Percentiles rank a stretch among this genome's conserved stretches.
These are phyloP conservation scores for Ailurus styani DNA, from an alignment of 2,113 vertebrate species.

Conservation along the genomic window DNA sequence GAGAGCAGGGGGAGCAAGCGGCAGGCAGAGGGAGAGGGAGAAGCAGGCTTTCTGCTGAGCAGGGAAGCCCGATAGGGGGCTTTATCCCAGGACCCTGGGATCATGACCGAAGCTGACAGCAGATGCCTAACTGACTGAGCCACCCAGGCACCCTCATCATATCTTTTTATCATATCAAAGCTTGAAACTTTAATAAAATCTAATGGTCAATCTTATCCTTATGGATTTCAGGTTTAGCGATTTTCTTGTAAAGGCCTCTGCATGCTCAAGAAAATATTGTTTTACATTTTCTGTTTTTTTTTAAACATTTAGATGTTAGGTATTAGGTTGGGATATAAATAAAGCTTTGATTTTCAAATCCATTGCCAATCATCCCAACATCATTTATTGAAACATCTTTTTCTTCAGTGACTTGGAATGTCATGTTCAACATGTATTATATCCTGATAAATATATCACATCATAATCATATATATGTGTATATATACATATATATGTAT, in stretches of 20 bases:
- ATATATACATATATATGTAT: no score
- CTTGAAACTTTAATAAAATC: not conserved
- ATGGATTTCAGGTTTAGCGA: not conserved
- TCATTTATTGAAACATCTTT: slow-evolving; percentile 7
- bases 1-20: not conserved
- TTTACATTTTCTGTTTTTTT: not conserved
- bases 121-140: no score
- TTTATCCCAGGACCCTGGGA: not conserved
- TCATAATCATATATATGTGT: not conserved
- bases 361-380: not conserved
- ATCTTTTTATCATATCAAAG: not conserved
- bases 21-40: no score
- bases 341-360: not conserved
- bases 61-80: not conserved
- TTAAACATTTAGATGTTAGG: not conserved
- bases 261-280: not conserved
- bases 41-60: not conserved
- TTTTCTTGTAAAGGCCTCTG: not conserved
- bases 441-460: not conserved
- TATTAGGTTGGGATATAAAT: not conserved
- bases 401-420: not conserved
- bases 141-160: not conserved
- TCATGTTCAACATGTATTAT: not conserved
- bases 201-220: not conserved
- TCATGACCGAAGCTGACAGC: no score